phyloP scores from a whole-genome alignment of 2,113 vertebrate genomes.

The Calidris pygmaea region DNA sequence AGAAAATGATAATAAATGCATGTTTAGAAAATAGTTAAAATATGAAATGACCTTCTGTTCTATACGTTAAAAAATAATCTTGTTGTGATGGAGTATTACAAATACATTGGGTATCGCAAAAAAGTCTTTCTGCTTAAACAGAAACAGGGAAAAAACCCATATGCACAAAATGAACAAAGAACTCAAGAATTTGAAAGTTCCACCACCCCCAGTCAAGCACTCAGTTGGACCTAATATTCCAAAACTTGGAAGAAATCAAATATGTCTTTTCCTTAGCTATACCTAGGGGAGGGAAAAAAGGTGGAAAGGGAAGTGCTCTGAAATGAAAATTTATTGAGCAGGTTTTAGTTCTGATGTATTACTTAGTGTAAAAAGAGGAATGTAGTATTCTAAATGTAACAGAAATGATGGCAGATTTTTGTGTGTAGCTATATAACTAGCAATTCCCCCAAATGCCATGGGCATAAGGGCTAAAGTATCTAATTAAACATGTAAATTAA shows the following conservation, averaged over 20 bases:
- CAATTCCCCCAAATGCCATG: background rate
- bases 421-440: background rate
- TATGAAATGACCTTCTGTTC: background rate
- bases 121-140: background rate
- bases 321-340: background rate
- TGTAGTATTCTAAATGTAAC: background rate
- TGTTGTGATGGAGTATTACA: background rate
- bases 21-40: background rate
- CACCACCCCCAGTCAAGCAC: background rate
- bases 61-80: background rate
- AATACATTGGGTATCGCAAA: background rate
- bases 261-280: background rate
- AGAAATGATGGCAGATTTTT: background rate
- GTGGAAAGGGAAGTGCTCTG: background rate
- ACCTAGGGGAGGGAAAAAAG: background rate
- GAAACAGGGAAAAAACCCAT: background rate
- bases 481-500: background rate
- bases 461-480: background rate
- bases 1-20: background rate
- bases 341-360: background rate
- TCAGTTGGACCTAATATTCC: background rate
- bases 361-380: background rate
- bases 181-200: background rate
- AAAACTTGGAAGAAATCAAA: background rate
- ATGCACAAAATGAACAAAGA: background rate